Evolutionary conservation across 1,140 invertebrate genomes (phyloP).

Genomic region (Pogonomyrmex californicus): DNA sequence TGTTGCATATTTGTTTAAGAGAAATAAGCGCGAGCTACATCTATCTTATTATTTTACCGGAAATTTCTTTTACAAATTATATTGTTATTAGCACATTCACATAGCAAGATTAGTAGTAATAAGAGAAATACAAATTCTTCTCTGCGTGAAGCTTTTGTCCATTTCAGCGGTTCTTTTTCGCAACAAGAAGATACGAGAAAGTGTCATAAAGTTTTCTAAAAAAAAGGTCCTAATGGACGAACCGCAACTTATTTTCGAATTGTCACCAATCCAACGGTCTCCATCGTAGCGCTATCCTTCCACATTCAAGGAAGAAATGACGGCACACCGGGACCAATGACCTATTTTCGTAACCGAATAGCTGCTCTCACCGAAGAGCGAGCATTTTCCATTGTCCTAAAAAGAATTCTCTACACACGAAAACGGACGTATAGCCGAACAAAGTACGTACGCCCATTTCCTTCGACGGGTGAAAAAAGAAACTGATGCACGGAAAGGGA

Average conservation of each 20-base stretch:
- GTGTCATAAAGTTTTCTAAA: slow-evolving; percentile 15
- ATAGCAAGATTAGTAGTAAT: neutral
- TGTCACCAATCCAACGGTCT: too few species aligned
- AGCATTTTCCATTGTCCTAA: slow-evolving; percentile 73
- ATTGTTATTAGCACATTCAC: neutral
- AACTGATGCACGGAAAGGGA: neutral
- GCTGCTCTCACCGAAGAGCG: slow-evolving; percentile 53
- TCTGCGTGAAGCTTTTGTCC: neutral
- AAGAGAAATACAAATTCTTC: neutral
- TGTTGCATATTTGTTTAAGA: neutral
- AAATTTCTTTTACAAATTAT: neutral
- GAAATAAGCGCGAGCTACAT: neutral
- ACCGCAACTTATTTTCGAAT: slow-evolving; percentile 37
- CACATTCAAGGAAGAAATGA: slow-evolving; percentile 70
- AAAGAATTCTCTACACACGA: slow-evolving; percentile 48
- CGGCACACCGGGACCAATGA: slow-evolving; percentile 76
- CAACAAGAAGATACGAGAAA: neutral
- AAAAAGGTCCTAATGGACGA: neutral
- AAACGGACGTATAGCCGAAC: slow-evolving; percentile 19
- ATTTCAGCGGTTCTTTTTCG: neutral
- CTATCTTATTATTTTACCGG: neutral
- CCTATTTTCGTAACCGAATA: slow-evolving; percentile 80
- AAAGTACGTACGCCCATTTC: slow-evolving; percentile 75
- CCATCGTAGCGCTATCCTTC: slow-evolving; percentile 35
- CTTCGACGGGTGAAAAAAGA: slow-evolving; percentile 48